These are phyloP conservation scores for Ophion slaviceki DNA, from an alignment of 2,888 invertebrate species.

Conservation along the genomic window DNA sequence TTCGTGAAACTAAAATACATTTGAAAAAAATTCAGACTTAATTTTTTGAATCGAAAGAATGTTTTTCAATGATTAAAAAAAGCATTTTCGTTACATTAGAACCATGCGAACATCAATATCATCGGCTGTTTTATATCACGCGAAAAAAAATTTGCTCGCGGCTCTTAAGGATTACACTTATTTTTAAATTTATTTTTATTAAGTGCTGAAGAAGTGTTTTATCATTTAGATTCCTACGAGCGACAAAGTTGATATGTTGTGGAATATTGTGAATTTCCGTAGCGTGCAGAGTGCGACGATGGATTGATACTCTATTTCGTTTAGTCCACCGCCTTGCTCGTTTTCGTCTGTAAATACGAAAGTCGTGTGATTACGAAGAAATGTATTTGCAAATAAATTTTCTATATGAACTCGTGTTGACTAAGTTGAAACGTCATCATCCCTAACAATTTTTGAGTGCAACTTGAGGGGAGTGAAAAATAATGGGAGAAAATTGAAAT, in stretches of 20 bases:
- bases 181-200: too few relatives aligned
- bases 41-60: background rate
- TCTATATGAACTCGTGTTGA: background rate
- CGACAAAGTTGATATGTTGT: background rate
- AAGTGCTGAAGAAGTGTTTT: background rate
- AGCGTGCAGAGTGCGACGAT: background rate
- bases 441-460: conserved; percentile 4
- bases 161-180: background rate
- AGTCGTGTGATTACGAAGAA: background rate
- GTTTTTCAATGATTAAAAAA: background rate
- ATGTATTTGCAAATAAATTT: conserved; percentile 28
- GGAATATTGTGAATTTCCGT: background rate
- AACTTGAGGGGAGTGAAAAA: conserved; percentile 1
- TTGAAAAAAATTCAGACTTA: too few relatives aligned
- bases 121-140: background rate
- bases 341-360: background rate
- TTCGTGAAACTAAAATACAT: background rate
- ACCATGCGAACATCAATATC: background rate
- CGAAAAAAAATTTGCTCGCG: background rate
- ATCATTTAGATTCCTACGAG: background rate
- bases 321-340: background rate
- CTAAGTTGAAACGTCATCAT: background rate
- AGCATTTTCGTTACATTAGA: background rate
- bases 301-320: background rate
- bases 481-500: conserved; percentile 11